Evolutionary conservation across 2,888 invertebrate genomes (phyloP).

Genomic region (Melipona bicolor): DNA sequence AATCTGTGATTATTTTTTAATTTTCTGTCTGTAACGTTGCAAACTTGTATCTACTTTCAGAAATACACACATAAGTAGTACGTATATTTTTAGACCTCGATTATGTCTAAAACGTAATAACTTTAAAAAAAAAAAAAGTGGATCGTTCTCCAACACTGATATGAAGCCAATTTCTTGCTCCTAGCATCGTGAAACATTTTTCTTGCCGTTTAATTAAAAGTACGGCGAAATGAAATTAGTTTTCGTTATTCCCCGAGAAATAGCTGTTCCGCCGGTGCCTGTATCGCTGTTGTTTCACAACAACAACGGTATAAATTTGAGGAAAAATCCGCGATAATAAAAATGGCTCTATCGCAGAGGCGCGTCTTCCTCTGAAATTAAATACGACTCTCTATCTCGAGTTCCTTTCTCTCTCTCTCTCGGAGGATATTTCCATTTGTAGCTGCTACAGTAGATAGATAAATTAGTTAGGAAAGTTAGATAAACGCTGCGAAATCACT

Average conservation of each 20-base stretch:
- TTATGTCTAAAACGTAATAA: too few relatives aligned
- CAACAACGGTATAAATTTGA: background rate
- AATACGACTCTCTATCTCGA: background rate
- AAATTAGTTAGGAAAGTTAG: slow-evolving; percentile 13
- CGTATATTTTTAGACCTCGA: too few relatives aligned
- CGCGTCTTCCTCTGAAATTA: background rate
- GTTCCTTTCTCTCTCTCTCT: background rate
- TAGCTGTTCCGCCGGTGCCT: background rate
- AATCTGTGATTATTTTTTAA: too few relatives aligned
- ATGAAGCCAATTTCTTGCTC: background rate
- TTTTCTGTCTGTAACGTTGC: too few relatives aligned
- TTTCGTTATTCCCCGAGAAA: background rate
- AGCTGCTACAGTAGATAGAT: background rate
- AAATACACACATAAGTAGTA: too few relatives aligned
- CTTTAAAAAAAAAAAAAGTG: too few relatives aligned
- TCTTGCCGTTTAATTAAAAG: background rate
- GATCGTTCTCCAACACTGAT: too few relatives aligned
- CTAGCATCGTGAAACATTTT: background rate
- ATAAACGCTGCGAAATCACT: background rate
- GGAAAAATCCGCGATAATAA: background rate
- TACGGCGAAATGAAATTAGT: background rate
- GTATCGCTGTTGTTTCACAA: background rate
- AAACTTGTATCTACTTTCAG: too few relatives aligned
- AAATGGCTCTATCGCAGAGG: background rate
- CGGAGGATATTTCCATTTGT: background rate